Base-by-base conservation (phyloP, 1,140 invertebrate genomes). In the Drosophila sp. region DNA sequence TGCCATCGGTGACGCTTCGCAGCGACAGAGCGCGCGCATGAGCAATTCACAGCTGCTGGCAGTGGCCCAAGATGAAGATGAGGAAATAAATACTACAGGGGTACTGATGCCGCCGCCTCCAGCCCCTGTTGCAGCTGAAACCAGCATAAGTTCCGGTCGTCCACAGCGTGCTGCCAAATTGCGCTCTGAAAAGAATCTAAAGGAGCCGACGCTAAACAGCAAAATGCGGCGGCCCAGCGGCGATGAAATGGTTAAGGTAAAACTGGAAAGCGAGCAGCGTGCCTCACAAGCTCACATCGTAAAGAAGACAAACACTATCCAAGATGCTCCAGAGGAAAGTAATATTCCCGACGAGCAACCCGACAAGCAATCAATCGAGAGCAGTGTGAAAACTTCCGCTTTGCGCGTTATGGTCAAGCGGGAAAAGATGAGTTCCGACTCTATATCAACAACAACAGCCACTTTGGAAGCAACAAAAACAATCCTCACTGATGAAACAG, bases 131-230 rank as follows among this genome's bases (percentile, higher is more conserved):
- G 63, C 76, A 29, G 63, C 76, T 18, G 78, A 78, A 4, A 80
- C 48, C 27, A 86, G 78, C 2, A 29, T 78, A 0, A 72, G 56
- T 16, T 72, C 78, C 3, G 64, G 72, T 2, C 71, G 90, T 2
- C 90, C 90, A 6, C 76, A 89, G 41, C 76, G 90, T 0, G 89
- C 87, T 1, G 90, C 90, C 6, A 91, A 90, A 53, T 14, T 89
- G 8, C 84, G 78, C 36, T 70, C 69, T 0, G 90, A 90, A 38
- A 87, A 84, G 29, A 66, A 76, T 38, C 70, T 91, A 0, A 91
- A 91, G 50, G 90, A 91, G 18, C 75, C 69, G 5, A 13, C 59
- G 0, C 34, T 91, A 0, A 65, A 16, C 0, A 6, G 34, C 4
- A 91, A 91, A 43, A 21, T 91, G 64, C 80, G 90, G 1, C 73